Percentiles rank a stretch among this genome's conserved stretches.
Conservation (phyloP, 2,888 invertebrate species). For the Epistrophe eligans region DNA sequence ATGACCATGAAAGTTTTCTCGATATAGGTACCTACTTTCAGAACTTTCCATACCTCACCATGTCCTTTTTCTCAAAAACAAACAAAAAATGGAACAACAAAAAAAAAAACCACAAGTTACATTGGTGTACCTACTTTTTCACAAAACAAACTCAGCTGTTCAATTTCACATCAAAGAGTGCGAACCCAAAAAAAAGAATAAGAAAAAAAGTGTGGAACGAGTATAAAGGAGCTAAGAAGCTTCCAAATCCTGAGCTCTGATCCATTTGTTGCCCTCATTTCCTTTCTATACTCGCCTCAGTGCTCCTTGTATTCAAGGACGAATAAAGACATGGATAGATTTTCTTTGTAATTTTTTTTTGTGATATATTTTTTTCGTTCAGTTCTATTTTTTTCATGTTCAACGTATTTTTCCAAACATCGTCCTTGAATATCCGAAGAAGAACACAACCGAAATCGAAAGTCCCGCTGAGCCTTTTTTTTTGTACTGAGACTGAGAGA, state of each 20-base stretch:
- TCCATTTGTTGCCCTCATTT: slow-evolving; percentile 59
- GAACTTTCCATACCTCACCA: slow-evolving; percentile 14
- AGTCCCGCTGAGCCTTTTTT: slow-evolving; percentile 69
- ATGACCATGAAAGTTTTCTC: slow-evolving; percentile 41
- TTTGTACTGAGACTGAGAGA: slow-evolving; percentile 42
- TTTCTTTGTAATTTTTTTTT: slow-evolving; percentile 45
- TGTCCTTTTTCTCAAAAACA: slow-evolving; percentile 22
- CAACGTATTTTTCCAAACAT: slow-evolving; percentile 49
- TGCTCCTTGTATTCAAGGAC: slow-evolving; percentile 64
- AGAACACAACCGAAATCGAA: slow-evolving; percentile 70
- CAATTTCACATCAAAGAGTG: slow-evolving; percentile 62
- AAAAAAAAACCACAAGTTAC: slow-evolving; percentile 15
- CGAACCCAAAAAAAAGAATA: slow-evolving; percentile 16
- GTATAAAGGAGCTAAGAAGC: slow-evolving; percentile 53
- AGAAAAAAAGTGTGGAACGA: slow-evolving; percentile 18
- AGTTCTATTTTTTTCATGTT: slow-evolving; percentile 28
- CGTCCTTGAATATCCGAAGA: slow-evolving; percentile 68
- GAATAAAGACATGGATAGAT: slow-evolving; percentile 64
- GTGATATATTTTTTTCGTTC: slow-evolving; percentile 38
- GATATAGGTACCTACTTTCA: neutral
- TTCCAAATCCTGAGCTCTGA: slow-evolving; percentile 62
- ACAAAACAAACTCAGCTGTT: slow-evolving; percentile 72
- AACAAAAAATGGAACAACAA: neutral
- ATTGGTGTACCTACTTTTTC: slow-evolving; percentile 20
- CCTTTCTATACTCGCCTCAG: slow-evolving; percentile 31